phyloP scores from a whole-genome alignment of 2,113 vertebrate species.

The Perognathus longimembris region DNA sequence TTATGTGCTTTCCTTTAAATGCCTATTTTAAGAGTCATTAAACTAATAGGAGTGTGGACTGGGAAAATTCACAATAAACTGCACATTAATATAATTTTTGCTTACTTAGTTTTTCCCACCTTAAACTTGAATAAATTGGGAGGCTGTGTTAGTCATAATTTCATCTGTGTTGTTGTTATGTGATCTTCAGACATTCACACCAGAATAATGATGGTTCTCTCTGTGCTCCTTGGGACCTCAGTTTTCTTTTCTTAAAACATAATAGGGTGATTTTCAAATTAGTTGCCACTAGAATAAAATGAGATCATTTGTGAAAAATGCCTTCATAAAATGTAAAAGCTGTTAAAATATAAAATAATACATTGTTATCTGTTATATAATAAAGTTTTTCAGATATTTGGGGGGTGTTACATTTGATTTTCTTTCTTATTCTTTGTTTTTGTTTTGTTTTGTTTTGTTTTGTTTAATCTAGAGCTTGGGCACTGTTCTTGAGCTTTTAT shows the following conservation, averaged over 20 bases:
- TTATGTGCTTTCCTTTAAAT: slow-evolving; percentile 40
- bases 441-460: too few species aligned
- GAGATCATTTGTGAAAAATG: not conserved
- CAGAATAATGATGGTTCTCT: not conserved
- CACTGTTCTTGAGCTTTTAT: too few species aligned
- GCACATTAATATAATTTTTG: not conserved
- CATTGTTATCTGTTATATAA: not conserved
- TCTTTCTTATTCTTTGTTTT: too few species aligned
- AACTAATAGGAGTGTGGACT: not conserved
- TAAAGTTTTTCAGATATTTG: not conserved
- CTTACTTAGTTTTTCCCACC: not conserved
- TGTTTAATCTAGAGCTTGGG: too few species aligned
- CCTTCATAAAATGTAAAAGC: not conserved
- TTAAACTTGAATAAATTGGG: slow-evolving; percentile 34
- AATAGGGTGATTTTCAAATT: not conserved
- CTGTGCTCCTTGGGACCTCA: not conserved
- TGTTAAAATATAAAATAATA: not conserved
- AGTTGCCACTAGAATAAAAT: not conserved
- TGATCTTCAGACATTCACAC: not conserved
- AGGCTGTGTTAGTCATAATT: not conserved
- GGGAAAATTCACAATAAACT: not conserved
- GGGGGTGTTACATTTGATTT: not conserved
- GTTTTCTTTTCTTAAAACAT: not conserved
- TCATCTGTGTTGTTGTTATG: not conserved
- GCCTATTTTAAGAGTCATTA: slow-evolving; percentile 42